Evolutionary conservation across 1,140 invertebrate genomes (phyloP), one percentile per base, ranked within the genome.

Genomic region (Rhopalosiphum maidis): DNA sequence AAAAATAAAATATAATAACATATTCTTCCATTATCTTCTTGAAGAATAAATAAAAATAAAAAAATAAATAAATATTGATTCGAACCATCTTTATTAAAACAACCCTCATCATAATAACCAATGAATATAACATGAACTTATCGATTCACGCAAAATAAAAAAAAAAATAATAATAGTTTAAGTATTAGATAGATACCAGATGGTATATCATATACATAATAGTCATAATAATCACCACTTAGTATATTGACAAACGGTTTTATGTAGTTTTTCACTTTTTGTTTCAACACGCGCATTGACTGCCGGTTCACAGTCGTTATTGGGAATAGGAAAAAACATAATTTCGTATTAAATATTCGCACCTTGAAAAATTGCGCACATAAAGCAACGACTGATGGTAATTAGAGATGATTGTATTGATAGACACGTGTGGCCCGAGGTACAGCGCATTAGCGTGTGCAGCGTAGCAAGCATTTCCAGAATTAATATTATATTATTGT

Each of bases 401-500:
- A 90, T 55, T 90, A 90, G 30, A 55, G 88, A 90, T 51, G 51
- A 90, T 90, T 90, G 51, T 90, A 90, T 90, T 55, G 88, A 90
- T 37, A 90, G 25, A 90, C 88, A 90, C 88, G 51, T 55, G 86
- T 51, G 86, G 7, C 85, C 41, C 35, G 15, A 77, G 37, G 46
- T 88, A 43, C 43, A 87, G 30, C n/a, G 86, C 37, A 23, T 88
- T 85, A 43, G 60, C 37, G 35, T 11, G 37, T 41, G 37, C 23
- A 15, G 46, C 46, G 18, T 46, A 8, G 21, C 30, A 77, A 77
- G 15, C 18, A 46, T 88, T 88, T 88, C 86, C 86, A 88, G 86
- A 51, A 88, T 86, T 86, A 86, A 41, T 51, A 88, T 87, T 86
- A 30, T 46, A n/a, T 43, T 43, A 43, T 85, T 85, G 83, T 37